A percentile compares a stretch with the other conserved stretches of the same genome.
Conservation (phyloP, 2,113 vertebrate genomes). For the Triplophysa dalaica region DNA sequence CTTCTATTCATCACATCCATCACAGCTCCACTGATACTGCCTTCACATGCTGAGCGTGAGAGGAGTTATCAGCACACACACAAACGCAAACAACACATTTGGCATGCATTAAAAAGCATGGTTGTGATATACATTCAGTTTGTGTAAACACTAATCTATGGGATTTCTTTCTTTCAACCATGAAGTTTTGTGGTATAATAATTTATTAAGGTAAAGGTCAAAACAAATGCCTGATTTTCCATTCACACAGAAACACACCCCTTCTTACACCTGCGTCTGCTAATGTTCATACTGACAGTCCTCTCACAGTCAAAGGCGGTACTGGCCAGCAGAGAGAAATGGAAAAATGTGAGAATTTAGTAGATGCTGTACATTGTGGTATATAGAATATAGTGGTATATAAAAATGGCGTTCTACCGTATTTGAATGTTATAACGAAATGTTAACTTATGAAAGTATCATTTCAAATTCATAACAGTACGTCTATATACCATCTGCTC, state of each 20-base stretch:
- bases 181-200: neutral
- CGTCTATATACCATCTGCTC: too few relatives aligned
- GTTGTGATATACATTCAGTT: neutral
- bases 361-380: too few relatives aligned
- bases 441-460: too few relatives aligned
- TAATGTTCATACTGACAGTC: conserved; percentile 63
- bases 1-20: conserved; percentile 49
- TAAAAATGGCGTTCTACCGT: too few relatives aligned
- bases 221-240: neutral
- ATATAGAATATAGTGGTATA: too few relatives aligned
- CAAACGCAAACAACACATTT: neutral
- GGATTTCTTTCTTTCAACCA: neutral
- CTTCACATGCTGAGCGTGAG: neutral
- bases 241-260: too few relatives aligned
- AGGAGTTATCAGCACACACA: neutral
- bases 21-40: conserved; percentile 19
- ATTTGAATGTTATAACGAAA: too few relatives aligned
- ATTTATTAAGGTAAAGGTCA: neutral
- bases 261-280: conserved; percentile 57
- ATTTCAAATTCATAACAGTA: too few relatives aligned
- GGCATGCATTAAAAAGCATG: neutral
- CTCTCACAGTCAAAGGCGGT: conserved; percentile 48
- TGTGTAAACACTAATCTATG: neutral
- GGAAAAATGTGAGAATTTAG: too few relatives aligned
- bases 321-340: neutral